Conservation (phyloP, 2,113 vertebrate genomes). For the Pristiophorus japonicus region DNA sequence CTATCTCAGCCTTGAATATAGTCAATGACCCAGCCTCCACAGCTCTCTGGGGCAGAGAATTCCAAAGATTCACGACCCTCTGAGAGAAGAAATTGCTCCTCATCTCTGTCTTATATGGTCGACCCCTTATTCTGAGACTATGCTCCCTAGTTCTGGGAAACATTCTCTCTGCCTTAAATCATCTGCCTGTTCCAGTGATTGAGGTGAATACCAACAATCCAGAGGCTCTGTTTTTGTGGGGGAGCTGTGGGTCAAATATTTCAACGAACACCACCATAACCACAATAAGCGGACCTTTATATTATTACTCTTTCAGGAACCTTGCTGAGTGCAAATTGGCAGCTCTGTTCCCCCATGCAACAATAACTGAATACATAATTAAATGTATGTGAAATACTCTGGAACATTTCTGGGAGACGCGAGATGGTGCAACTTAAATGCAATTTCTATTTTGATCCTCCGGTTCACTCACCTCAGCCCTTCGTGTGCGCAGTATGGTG, state of each 20-base stretch:
- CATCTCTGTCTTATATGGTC: too few relatives aligned
- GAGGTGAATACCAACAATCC: background rate
- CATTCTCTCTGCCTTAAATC: too few relatives aligned
- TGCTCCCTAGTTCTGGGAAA: too few relatives aligned
- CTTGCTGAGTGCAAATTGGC: background rate
- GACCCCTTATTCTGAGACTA: too few relatives aligned
- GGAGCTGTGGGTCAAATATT: background rate
- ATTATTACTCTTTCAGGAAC: background rate
- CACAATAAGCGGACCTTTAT: background rate
- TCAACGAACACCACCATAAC: background rate
- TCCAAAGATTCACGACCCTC: too few relatives aligned
- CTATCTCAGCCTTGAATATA: too few relatives aligned
- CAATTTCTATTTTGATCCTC: background rate
- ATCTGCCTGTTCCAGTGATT: background rate
- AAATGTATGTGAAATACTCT: background rate
- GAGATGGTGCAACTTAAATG: background rate
- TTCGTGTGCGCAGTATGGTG: too few relatives aligned
- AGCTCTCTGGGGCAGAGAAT: too few relatives aligned
- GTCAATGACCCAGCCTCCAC: too few relatives aligned
- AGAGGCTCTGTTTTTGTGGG: background rate
- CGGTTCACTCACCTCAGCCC: background rate
- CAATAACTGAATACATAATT: background rate
- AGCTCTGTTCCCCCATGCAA: background rate
- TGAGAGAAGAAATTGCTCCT: too few relatives aligned
- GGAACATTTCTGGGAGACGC: background rate